phyloP scores from a whole-genome alignment of 2,888 invertebrate genomes.

The Bruchidius siliquastri region DNA sequence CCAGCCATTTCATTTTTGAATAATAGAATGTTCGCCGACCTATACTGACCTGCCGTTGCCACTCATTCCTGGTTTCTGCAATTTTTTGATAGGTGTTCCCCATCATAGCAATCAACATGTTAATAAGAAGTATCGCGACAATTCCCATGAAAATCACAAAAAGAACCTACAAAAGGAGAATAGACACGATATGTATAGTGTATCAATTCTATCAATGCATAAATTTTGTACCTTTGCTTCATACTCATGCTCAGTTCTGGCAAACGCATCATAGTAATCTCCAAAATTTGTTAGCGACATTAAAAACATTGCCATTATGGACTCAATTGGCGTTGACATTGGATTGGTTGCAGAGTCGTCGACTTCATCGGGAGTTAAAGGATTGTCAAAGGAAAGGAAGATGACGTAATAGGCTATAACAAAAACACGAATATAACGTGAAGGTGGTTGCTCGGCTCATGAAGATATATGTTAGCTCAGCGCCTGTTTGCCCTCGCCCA shows the following conservation, averaged over 20 bases:
- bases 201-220: not conserved
- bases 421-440: constrained; percentile 4
- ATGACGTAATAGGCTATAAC: constrained; percentile 81
- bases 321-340: constrained; percentile 88
- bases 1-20: no score
- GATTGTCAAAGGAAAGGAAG: constrained; percentile 82
- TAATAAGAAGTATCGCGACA: constrained; percentile 90
- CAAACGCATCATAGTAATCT: constrained; percentile 88
- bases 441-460: no score
- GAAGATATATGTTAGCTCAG: no score
- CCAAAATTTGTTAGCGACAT: constrained; percentile 98
- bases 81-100: constrained; percentile 98
- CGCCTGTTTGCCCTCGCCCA: no score
- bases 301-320: constrained; percentile 95
- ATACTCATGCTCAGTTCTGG: constrained; percentile 80
- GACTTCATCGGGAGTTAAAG: constrained; percentile 74
- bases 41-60: constrained; percentile 77
- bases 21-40: not conserved
- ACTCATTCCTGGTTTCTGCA: constrained; percentile 94
- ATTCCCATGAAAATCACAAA: constrained; percentile 98
- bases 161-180: constrained; percentile 57
- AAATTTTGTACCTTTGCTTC: constrained; percentile 71
- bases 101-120: constrained; percentile 99
- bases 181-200: not conserved
- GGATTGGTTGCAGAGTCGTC: constrained; percentile 81